Evolutionary conservation across 2,113 vertebrate genomes (phyloP).

Genomic region (Ploceus nigricollis): DNA sequence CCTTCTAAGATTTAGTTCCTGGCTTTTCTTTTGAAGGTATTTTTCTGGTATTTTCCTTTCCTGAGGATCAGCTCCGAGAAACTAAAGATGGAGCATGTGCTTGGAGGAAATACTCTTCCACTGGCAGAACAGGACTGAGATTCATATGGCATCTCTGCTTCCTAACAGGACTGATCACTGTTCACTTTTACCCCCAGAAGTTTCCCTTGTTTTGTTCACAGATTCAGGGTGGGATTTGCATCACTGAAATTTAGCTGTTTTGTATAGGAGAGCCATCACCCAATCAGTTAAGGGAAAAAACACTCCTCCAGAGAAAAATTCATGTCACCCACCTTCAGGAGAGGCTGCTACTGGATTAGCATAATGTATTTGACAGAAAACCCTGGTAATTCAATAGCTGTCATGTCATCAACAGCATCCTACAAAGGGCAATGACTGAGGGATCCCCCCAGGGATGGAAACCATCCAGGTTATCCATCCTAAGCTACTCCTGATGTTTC

Average conservation of each 20-base stretch:
- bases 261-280: neutral
- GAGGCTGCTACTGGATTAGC: neutral
- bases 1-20: neutral
- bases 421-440: neutral
- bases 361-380: neutral
- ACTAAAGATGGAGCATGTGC: neutral
- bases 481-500: neutral
- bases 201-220: neutral
- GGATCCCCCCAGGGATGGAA: neutral
- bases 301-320: neutral
- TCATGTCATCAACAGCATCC: neutral
- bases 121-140: neutral
- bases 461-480: neutral
- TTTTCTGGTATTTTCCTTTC: neutral
- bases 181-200: neutral
- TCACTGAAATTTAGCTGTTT: neutral
- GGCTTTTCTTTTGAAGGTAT: neutral
- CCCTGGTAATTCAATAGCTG: neutral
- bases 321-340: neutral
- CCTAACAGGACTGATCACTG: neutral
- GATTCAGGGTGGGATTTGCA: neutral
- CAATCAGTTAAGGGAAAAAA: neutral
- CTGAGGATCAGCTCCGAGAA: neutral
- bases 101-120: neutral
- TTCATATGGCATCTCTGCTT: neutral